Base-by-base conservation (phyloP, 1,140 invertebrate genomes). In the Drosophila grimshawi region DNA sequence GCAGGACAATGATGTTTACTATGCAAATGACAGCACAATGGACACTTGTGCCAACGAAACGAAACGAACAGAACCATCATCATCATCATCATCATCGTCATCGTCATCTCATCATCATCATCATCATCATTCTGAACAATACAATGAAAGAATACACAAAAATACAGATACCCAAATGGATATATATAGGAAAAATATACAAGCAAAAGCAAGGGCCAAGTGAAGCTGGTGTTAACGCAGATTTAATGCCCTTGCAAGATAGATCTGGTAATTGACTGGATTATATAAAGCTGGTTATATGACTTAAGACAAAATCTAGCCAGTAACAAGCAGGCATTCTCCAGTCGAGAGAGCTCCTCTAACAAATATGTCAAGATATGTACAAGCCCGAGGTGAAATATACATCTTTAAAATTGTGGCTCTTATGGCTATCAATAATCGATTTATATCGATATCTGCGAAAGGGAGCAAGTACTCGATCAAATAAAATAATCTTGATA, bases 21-120 rank as follows among this genome's bases (percentile, higher is more conserved):
- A 86, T 92, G 90, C 90, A 92, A 92, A 92, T 92, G 90, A 92
- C 90, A 92, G 90, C 65, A 86, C 86, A 90, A 86, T 86, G 76
- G 49, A 67, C 70, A 82, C 76, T 86, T 76, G 68, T 73, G 63
- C 65, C 39, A 73, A 60, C 32, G 29, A 52, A 48, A 46, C 19
- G 19, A 19, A 19, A 19, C 19, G 19, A 19, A 19, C 19, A 19
- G 33, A 45, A 64, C 72, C 81, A 49, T 76, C 64, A 41, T 19
- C 19, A 19, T 19, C 19, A 19, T 19, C 19, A 19, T 41, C 45
- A 0, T 63, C 52, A 29, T 67, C 53, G 52, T 75, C 41, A 48
- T 37, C 63, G 30, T 53, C 56, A 46, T 41, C 45, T 49, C 52
- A 49, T 49, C 37, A 51, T 75, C 41, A 48, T 37, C 63, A 39